A percentile compares a stretch with the other conserved stretches of the same genome.
phyloP scores from a whole-genome alignment of 2,888 invertebrate genomes.

The Muscina levida region DNA sequence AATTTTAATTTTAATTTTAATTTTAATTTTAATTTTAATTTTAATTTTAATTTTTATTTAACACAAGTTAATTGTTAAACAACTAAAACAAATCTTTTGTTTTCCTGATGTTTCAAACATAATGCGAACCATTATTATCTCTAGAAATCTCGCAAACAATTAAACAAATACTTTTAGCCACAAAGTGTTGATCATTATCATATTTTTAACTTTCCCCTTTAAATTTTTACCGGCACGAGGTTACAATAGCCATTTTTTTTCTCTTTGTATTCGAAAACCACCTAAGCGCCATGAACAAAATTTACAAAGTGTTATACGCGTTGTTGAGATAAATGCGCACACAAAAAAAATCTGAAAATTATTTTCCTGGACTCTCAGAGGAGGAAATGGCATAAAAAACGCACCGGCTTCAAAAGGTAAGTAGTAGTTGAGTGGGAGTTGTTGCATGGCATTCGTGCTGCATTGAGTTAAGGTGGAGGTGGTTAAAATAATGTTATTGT shows the following conservation, averaged over 20 bases:
- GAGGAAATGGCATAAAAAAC: too few relatives aligned
- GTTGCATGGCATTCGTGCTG: background rate
- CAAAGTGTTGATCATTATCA: conserved; percentile 17
- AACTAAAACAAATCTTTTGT: too few relatives aligned
- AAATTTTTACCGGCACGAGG: background rate
- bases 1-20: too few relatives aligned
- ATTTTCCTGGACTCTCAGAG: too few relatives aligned
- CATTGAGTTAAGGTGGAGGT: conserved; percentile 20
- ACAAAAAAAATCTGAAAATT: background rate
- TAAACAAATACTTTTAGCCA: background rate
- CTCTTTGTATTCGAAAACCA: background rate
- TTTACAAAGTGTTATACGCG: conserved; percentile 4
- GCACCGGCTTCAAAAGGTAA: background rate
- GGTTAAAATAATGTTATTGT: conserved; percentile 33
- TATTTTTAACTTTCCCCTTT: conserved; percentile 21
- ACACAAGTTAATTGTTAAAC: background rate
- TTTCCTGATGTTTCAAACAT: too few relatives aligned
- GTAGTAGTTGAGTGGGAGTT: conserved; percentile 1
- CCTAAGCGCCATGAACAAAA: conserved; percentile 16
- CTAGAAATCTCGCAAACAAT: background rate
- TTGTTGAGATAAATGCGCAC: background rate
- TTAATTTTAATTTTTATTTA: too few relatives aligned
- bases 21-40: too few relatives aligned
- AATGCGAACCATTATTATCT: background rate
- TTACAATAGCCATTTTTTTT: background rate